phyloP scores from a whole-genome alignment of 2,797 vertebrate genomes.

The Cynodonichthys magdalenae region DNA sequence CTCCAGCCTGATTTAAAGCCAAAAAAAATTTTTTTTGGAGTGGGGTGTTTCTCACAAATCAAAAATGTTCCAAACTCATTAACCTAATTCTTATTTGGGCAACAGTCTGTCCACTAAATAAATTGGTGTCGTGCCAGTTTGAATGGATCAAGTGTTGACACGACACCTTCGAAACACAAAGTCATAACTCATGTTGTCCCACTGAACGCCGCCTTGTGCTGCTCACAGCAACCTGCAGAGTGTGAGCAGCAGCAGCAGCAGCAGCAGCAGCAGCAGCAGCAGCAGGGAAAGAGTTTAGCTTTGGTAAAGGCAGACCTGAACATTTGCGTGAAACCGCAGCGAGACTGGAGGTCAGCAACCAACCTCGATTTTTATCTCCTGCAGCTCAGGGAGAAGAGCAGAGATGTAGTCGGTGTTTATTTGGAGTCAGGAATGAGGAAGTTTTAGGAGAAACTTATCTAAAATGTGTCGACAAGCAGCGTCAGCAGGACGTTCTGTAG shows the following conservation, averaged over 20 bases:
- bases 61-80: constrained; percentile 36
- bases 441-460: too few relatives aligned
- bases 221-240: neutral
- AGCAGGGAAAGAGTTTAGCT: neutral
- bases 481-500: neutral
- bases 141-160: constrained; percentile 14
- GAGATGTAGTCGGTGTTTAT: neutral
- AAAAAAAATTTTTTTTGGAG: neutral
- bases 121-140: constrained; percentile 20
- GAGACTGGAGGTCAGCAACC: constrained; percentile 4
- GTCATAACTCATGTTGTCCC: constrained; percentile 8
- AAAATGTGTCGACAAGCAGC: too few relatives aligned
- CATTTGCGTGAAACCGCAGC: constrained; percentile 21
- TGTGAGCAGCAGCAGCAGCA: neutral
- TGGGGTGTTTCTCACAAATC: neutral
- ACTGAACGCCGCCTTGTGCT: neutral
- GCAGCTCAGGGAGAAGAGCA: neutral
- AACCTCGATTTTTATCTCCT: constrained; percentile 2
- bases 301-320: neutral
- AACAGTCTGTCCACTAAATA: constrained; percentile 12
- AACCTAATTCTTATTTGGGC: constrained; percentile 49
- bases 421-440: too few relatives aligned
- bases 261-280: neutral
- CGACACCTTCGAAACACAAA: constrained; percentile 30
- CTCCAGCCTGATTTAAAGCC: neutral